phyloP scores from a whole-genome alignment of 2,888 invertebrate genomes.

The Tipula vernalis region DNA sequence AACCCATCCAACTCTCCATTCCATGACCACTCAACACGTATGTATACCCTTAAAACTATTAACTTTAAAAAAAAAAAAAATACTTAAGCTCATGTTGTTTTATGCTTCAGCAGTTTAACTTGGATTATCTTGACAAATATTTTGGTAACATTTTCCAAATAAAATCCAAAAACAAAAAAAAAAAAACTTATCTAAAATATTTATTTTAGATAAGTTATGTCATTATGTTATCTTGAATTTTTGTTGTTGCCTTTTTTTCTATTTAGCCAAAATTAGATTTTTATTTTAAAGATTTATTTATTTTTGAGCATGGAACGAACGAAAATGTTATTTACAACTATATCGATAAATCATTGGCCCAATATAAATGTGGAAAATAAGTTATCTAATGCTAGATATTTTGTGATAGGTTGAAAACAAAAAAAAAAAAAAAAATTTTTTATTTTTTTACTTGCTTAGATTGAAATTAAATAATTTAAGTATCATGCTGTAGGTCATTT shows the following conservation, averaged over 20 bases:
- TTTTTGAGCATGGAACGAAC: neutral
- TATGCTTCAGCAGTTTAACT: neutral
- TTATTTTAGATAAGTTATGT: neutral
- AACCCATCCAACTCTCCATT: neutral
- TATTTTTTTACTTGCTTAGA: neutral
- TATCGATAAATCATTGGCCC: neutral
- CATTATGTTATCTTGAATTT: neutral
- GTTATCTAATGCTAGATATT: neutral
- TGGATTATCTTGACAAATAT: conserved; percentile 4
- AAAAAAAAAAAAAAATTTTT: too few relatives aligned
- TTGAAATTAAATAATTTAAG: neutral
- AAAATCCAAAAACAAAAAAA: neutral
- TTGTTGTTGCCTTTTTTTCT: neutral
- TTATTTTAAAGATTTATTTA: neutral
- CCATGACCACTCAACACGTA: neutral
- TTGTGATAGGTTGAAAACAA: neutral
- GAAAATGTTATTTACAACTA: neutral
- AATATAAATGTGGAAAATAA: neutral
- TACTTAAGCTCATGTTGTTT: neutral
- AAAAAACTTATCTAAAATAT: neutral
- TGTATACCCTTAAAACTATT: neutral
- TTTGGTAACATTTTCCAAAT: neutral
- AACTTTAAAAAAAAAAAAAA: neutral
- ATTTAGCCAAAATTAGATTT: neutral
- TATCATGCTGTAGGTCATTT: neutral